Evolutionary conservation across 1,140 invertebrate genomes (phyloP).

Genomic region (Drosophila setifemur): DNA sequence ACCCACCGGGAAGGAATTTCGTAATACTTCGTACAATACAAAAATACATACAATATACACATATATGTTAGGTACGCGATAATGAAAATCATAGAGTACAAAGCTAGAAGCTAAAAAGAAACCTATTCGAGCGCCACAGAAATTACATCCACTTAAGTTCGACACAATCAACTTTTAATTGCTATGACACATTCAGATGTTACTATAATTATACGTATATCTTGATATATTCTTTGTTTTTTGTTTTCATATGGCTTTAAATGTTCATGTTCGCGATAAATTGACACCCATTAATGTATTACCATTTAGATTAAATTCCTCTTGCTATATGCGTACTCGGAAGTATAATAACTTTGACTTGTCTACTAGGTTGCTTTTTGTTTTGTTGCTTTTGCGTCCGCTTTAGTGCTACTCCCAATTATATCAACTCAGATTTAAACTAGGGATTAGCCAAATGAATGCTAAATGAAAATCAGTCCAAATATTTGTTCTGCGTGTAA

Average conservation of each 20-base stretch:
- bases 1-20: slow-evolving; percentile 54
- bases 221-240: slow-evolving; percentile 26
- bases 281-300: slow-evolving; percentile 47
- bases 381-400: no score
- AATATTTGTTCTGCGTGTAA: slow-evolving; percentile 27
- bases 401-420: no score
- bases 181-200: slow-evolving; percentile 47
- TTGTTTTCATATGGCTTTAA: slow-evolving; percentile 52
- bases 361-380: background rate
- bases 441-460: slow-evolving; percentile 20
- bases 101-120: slow-evolving; percentile 1
- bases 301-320: slow-evolving; percentile 41
- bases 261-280: slow-evolving; percentile 20
- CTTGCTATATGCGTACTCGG: slow-evolving; percentile 7
- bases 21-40: slow-evolving; percentile 47
- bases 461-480: slow-evolving; percentile 30
- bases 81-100: slow-evolving; percentile 15
- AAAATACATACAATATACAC: background rate
- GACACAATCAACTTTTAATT: slow-evolving; percentile 30
- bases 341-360: slow-evolving; percentile 13
- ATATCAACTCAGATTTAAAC: slow-evolving; percentile 11
- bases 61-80: slow-evolving; percentile 28
- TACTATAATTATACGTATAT: slow-evolving; percentile 53
- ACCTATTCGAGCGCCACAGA: slow-evolving; percentile 18
- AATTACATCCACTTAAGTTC: slow-evolving; percentile 11